phyloP scores from a whole-genome alignment of 2,113 vertebrate genomes.

The Saguinus midas region DNA sequence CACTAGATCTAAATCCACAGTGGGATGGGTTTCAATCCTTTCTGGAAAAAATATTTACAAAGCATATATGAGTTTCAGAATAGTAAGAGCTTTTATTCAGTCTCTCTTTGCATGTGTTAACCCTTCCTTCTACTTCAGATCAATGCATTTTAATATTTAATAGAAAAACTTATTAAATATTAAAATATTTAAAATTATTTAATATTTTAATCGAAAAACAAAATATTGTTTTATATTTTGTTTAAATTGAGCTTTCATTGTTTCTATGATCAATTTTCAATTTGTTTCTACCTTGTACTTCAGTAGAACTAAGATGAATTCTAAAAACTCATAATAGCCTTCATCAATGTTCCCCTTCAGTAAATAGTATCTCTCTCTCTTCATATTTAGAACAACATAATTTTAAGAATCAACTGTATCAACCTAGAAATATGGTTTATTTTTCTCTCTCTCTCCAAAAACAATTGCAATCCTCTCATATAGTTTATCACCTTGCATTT shows the following conservation, averaged over 20 bases:
- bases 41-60: background rate
- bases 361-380: background rate
- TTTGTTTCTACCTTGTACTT: constrained; percentile 43
- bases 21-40: constrained; percentile 45
- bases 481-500: background rate
- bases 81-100: constrained; percentile 31
- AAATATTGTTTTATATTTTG: background rate
- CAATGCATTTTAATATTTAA: background rate
- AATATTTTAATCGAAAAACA: no score
- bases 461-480: background rate
- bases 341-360: background rate
- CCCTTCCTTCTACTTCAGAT: background rate
- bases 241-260: constrained; percentile 53
- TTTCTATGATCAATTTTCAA: constrained; percentile 48
- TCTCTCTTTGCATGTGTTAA: background rate
- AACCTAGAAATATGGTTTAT: background rate
- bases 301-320: background rate
- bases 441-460: background rate
- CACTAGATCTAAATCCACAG: constrained; percentile 27
- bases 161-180: no score
- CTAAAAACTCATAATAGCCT: background rate
- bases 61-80: background rate
- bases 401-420: background rate
- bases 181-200: no score
- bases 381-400: background rate